These are phyloP conservation scores for Cebidichthys violaceus DNA, from an alignment of 2,113 vertebrate genomes.

Conservation along the genomic window DNA sequence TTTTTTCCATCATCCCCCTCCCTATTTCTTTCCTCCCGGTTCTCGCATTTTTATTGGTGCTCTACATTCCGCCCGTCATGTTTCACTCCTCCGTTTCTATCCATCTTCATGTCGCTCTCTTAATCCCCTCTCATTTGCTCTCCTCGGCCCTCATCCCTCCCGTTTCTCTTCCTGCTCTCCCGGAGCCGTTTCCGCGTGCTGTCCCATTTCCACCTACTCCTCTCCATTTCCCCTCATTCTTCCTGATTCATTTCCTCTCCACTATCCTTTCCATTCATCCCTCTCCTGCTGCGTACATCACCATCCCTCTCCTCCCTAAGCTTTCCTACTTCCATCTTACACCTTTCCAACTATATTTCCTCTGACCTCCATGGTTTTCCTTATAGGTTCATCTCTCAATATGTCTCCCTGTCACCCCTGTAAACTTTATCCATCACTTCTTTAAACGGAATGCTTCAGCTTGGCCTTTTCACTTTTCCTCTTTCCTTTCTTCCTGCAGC, in stretches of 20 bases:
- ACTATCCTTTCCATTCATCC: slow-evolving; percentile 65
- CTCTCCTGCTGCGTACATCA: slow-evolving; percentile 37
- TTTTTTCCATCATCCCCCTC: slow-evolving; percentile 68
- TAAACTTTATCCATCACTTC: slow-evolving; percentile 41
- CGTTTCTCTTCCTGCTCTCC: slow-evolving; percentile 64
- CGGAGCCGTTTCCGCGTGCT: slow-evolving; percentile 53
- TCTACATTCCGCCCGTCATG: slow-evolving; percentile 78
- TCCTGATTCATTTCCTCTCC: slow-evolving; percentile 72
- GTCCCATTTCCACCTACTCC: slow-evolving; percentile 77
- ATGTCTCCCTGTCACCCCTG: slow-evolving; percentile 18
- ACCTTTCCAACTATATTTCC: slow-evolving; percentile 57
- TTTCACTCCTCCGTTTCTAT: slow-evolving; percentile 78
- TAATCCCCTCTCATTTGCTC: slow-evolving; percentile 82
- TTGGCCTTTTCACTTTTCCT: slow-evolving; percentile 31
- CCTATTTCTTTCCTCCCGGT: slow-evolving; percentile 61
- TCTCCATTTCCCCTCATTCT: slow-evolving; percentile 68
- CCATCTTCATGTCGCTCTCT: slow-evolving; percentile 82
- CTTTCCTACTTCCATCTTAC: slow-evolving; percentile 36
- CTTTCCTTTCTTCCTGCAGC: background rate
- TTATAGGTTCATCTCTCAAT: slow-evolving; percentile 21
- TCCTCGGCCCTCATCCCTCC: slow-evolving; percentile 65
- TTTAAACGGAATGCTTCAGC: slow-evolving; percentile 28
- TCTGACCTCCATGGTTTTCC: slow-evolving; percentile 42
- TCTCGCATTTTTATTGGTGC: slow-evolving; percentile 78
- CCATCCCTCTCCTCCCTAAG: slow-evolving; percentile 41